Evolutionary conservation across 2,797 vertebrate species (phyloP).

Genomic region (Crocodylus rhombifer): DNA sequence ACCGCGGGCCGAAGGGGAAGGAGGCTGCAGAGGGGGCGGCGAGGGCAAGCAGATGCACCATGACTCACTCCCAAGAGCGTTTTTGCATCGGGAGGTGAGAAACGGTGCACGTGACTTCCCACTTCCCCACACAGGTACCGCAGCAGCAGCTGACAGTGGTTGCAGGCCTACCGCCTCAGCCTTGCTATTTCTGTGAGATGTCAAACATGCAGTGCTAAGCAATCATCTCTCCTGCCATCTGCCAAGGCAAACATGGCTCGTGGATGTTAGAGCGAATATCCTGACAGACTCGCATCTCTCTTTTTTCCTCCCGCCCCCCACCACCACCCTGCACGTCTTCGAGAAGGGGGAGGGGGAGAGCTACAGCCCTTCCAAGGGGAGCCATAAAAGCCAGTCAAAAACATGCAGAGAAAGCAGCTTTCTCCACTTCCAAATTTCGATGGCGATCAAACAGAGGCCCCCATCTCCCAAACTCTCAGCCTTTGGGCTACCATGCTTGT

Average conservation of each 20-base stretch:
- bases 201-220: conserved; percentile 74
- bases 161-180: conserved; percentile 46
- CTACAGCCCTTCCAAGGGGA: not conserved
- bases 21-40: not conserved
- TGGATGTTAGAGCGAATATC: conserved; percentile 33
- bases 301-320: no score
- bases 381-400: not conserved
- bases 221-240: conserved; percentile 71
- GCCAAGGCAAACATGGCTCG: conserved; percentile 42
- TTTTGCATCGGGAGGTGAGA: conserved; percentile 56
- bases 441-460: rapidly evolving
- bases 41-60: conserved; percentile 47
- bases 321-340: not conserved
- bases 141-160: conserved; percentile 62
- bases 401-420: not conserved
- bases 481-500: not conserved
- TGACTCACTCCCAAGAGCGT: conserved; percentile 16
- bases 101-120: conserved; percentile 14
- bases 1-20: not conserved
- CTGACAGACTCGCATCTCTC: not conserved
- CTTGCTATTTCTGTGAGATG: conserved; percentile 60
- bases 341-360: not conserved
- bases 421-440: not conserved
- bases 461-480: not conserved
- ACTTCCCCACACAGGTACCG: conserved; percentile 2